Base-by-base conservation (phyloP, 2,888 invertebrate genomes). In the Lymantria monacha region DNA sequence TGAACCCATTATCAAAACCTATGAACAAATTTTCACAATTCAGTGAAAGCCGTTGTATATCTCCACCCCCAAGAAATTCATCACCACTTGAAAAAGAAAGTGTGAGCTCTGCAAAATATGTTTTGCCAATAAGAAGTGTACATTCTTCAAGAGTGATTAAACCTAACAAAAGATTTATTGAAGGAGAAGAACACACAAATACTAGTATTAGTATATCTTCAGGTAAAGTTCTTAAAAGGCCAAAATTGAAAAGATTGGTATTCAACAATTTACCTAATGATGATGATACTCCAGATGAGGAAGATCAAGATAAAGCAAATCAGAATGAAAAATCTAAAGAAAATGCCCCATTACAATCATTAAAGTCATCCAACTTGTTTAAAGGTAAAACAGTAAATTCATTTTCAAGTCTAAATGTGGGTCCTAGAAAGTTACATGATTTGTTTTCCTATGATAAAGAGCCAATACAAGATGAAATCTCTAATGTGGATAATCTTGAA, bases 131-230 rank as follows among this genome's bases (percentile, higher is more conserved):
- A 44, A 93, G 96, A 69, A 97, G 97, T 90, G 95, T 94, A 12
- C 95, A 97, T 79, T 97, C 97, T 41, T 96, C 96, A 7, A 92
- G 97, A 62, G 95, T 96, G 42, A 97, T 97, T 48, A 97, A 96
- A 79, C 97, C 97, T 40, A 97, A 96, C 74, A 97, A 97, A 84
- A 93, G 95, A 62, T 96, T 97, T 72, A 93, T 96, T 49, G 95
- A 95, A 73, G 93, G 93, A 55, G 93, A 94, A 58, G 94, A 93
- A 71, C 85, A 83, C 42, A 66, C 82, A 48, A 77, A 81, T 42
- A 57, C 72, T 30, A 70, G 70, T 15, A 77, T 75, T 57, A 77
- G 66, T 52, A 62, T 81, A 56, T 65, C 75, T 46, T 71, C 87
- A 49, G 79, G 81, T n/a, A 92, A 92, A 70, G 86, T 92, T 53